These are phyloP conservation scores for Hyperoplus lanceolatus DNA, from an alignment of 2,797 vertebrate species.

Conservation along the genomic window DNA sequence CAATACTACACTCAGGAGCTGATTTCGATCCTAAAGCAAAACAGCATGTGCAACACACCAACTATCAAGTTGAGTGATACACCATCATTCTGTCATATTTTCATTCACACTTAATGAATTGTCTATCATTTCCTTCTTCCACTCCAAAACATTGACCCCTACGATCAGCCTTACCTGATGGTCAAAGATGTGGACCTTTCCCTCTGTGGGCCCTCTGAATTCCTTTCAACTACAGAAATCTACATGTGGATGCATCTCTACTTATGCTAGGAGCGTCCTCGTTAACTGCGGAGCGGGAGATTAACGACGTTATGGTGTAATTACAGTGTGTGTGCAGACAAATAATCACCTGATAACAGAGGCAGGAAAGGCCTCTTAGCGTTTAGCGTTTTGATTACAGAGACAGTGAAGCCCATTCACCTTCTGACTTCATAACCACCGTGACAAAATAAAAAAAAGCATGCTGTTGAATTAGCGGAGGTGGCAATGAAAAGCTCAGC, in stretches of 20 bases:
- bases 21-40: background rate
- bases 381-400: constrained; percentile 47
- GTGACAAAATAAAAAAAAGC: constrained; percentile 6
- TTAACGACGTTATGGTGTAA: constrained; percentile 61
- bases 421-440: constrained; percentile 29
- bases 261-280: constrained; percentile 27
- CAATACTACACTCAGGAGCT: background rate
- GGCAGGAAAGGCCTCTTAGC: constrained; percentile 60
- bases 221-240: constrained; percentile 15
- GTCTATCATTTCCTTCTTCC: background rate
- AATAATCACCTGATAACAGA: constrained; percentile 71
- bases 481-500: constrained; percentile 24
- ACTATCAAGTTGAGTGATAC: background rate
- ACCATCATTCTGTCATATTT: background rate
- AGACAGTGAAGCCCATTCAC: constrained; percentile 13
- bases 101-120: constrained; percentile 10
- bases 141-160: constrained; percentile 2
- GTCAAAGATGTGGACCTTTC: too few relatives aligned
- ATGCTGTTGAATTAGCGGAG: constrained; percentile 28
- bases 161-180: background rate
- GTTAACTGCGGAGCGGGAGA: constrained; percentile 63
- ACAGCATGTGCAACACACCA: background rate
- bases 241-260: constrained; percentile 11
- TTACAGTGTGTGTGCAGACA: constrained; percentile 71
- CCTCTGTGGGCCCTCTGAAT: background rate